Evolutionary conservation across 2,113 vertebrate genomes (phyloP), one percentile per base, ranked within the genome.

Genomic region (Cyprinodon brontotheroides): DNA sequence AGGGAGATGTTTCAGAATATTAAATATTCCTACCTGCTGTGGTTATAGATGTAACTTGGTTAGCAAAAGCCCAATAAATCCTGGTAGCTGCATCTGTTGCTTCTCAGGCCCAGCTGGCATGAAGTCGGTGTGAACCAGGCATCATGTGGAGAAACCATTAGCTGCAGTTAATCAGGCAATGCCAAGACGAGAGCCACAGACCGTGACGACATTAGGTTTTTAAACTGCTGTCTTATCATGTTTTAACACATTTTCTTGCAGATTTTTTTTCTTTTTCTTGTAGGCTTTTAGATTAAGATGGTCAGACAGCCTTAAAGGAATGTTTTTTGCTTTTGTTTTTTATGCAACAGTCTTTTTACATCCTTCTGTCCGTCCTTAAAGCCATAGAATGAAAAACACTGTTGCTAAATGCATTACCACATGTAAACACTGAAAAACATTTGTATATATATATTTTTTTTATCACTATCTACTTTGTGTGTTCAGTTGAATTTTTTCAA

Each of bases 131-230:
- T 74, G 72, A 73, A 84, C 45, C 72, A 53, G 78, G 41, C 53
- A 0, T 70, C 84, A 83, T 59, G 78, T 29, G 70, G 84, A 82
- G 79, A 87, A 65, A 75, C 86, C 70, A 71, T 85, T 87, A 87
- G 86, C 70, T 71, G 82, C 73, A 81, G 77, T 88, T 86, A 84
- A 87, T 88, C 80, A 62, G 77, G 70, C 84, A 47, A 65, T n/a
- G 12, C 68, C 4, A n/a, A 77, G 62, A 62, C 5, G 9, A 68
- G 61, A 77, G 64, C 65, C 64, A 4, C 79, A 79, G 68, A 84
- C 74, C 12, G 8, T 80, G 74, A 82, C 8, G 11, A 68, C 68
- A 79, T 75, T 76, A 68, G 68, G 70, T 47, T 80, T 64, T 62
- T 80, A 79, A 83, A 75, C 45, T 47, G 70, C 74, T 66, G 67